These are phyloP conservation scores for Synanthedon andrenaeformis DNA, from an alignment of 2,888 invertebrate genomes.

Conservation along the genomic window DNA sequence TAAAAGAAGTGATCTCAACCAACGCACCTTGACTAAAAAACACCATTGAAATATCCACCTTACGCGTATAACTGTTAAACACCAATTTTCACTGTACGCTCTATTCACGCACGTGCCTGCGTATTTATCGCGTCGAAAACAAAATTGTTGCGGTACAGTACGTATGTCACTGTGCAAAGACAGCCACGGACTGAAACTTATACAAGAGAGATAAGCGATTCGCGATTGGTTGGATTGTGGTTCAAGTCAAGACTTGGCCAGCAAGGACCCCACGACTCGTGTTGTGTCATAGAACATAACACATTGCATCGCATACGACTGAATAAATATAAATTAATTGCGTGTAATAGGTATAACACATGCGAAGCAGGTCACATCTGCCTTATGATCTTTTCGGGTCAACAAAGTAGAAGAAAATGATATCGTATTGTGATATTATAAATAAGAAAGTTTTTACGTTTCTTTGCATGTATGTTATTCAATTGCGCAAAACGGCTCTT, in stretches of 20 bases:
- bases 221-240: slow-evolving; percentile 25
- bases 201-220: slow-evolving; percentile 12
- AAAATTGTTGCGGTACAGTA: slow-evolving; percentile 5
- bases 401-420: too few species aligned
- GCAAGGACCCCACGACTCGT: slow-evolving; percentile 29
- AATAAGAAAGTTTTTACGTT: too few species aligned
- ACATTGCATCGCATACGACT: slow-evolving; percentile 4
- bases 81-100: not conserved
- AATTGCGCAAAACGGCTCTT: too few species aligned
- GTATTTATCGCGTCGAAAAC: not conserved
- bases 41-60: not conserved
- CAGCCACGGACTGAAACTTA: slow-evolving; percentile 26
- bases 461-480: too few species aligned
- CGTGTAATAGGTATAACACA: too few species aligned
- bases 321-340: too few species aligned
- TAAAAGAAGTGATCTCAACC: not conserved
- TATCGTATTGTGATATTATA: too few species aligned
- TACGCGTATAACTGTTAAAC: not conserved
- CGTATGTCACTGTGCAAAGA: slow-evolving; percentile 19
- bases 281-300: slow-evolving; percentile 37
- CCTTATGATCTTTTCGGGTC: too few species aligned
- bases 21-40: not conserved
- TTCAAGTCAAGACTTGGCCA: slow-evolving; percentile 18
- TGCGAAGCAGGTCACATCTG: too few species aligned
- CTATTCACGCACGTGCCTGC: slow-evolving; percentile 3